These are phyloP conservation scores for Tursiops truncatus DNA, from an alignment of 2,113 vertebrate genomes.

Conservation along the genomic window DNA sequence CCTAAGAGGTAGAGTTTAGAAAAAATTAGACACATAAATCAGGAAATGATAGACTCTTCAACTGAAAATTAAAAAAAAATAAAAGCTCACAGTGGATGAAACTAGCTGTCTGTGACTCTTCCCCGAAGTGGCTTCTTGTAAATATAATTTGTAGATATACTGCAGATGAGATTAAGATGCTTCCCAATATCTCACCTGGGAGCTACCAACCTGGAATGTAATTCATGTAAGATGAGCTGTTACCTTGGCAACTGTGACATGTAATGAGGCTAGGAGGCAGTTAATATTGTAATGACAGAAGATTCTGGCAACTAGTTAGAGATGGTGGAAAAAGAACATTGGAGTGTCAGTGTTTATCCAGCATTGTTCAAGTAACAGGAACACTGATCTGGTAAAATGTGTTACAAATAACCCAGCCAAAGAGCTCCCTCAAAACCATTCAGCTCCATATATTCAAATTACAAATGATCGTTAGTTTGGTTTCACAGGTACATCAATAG, in stretches of 20 bases:
- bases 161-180: constrained; percentile 70
- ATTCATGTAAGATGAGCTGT: constrained; percentile 67
- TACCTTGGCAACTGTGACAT: constrained; percentile 72
- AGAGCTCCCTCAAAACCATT: background rate
- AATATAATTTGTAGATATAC: constrained; percentile 70
- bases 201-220: constrained; percentile 58
- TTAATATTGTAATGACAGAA: constrained; percentile 63
- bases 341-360: constrained; percentile 21
- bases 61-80: background rate
- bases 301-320: constrained; percentile 61
- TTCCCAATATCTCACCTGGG: constrained; percentile 66
- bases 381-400: background rate
- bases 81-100: constrained; percentile 53
- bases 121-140: constrained; percentile 55
- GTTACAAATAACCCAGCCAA: constrained; percentile 14
- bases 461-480: constrained; percentile 11
- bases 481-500: constrained; percentile 15
- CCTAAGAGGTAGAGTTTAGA: constrained; percentile 41
- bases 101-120: constrained; percentile 58
- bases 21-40: constrained; percentile 54
- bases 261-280: constrained; percentile 61
- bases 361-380: constrained; percentile 21
- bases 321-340: background rate
- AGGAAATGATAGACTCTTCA: constrained; percentile 51
- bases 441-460: background rate